Conservation (phyloP, 1,140 invertebrate genomes). For the Leptoteleia sp. region DNA sequence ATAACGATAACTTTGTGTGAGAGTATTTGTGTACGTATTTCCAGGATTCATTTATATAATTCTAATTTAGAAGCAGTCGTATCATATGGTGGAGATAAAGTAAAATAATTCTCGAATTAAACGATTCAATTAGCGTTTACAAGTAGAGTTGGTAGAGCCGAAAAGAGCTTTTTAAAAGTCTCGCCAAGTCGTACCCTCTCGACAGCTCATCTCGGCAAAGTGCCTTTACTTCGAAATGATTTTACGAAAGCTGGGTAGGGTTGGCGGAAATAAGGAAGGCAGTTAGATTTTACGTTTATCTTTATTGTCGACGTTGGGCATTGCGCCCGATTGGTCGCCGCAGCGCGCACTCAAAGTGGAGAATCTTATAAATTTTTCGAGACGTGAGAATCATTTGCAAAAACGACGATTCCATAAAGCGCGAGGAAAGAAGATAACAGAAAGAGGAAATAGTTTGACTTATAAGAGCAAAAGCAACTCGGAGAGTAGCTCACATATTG, state of each 20-base stretch:
- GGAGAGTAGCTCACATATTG: constrained; percentile 12
- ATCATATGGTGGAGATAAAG: constrained; percentile 29
- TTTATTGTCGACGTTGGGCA: constrained; percentile 65
- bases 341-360: constrained; percentile 19
- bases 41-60: constrained; percentile 21
- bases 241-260: constrained; percentile 54
- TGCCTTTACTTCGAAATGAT: constrained; percentile 68
- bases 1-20: too few species aligned
- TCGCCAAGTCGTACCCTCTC: constrained; percentile 64
- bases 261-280: constrained; percentile 54
- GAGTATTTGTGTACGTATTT: too few species aligned
- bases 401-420: constrained; percentile 44
- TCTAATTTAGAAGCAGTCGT: constrained; percentile 10
- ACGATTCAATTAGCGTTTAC: constrained; percentile 68
- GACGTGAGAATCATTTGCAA: constrained; percentile 63
- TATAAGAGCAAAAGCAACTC: neutral
- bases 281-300: constrained; percentile 78
- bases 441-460: constrained; percentile 6
- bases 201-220: constrained; percentile 69
- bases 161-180: constrained; percentile 68
- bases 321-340: constrained; percentile 63
- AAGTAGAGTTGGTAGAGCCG: constrained; percentile 46
- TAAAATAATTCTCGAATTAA: constrained; percentile 50
- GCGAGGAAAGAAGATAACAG: constrained; percentile 10
- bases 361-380: constrained; percentile 52